These are phyloP conservation scores for Synergus laeviventris DNA, from an alignment of 2,888 invertebrate species.

Conservation along the genomic window DNA sequence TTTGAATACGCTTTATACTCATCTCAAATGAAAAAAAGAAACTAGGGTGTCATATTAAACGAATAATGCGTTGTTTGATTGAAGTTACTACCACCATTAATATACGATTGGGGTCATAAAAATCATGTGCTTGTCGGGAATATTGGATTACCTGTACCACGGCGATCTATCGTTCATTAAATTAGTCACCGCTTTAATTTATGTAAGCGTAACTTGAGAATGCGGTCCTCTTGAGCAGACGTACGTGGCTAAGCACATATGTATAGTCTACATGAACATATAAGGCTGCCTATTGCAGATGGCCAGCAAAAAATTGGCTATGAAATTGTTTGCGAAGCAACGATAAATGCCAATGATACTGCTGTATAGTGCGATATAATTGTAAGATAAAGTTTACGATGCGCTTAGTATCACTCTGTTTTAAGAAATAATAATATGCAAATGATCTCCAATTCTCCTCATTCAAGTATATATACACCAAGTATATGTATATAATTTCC, in stretches of 20 bases:
- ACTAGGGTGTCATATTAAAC: not conserved
- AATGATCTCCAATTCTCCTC: not conserved
- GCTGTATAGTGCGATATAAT: constrained; percentile 55
- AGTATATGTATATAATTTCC: too few species aligned
- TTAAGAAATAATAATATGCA: not conserved
- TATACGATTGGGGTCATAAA: not conserved
- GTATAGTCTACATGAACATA: constrained; percentile 16
- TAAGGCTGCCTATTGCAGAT: constrained; percentile 23
- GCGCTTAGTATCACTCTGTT: constrained; percentile 29
- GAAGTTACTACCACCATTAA: not conserved
- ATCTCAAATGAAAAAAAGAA: too few species aligned
- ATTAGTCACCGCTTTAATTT: constrained; percentile 60
- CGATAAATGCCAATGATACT: constrained; percentile 56
- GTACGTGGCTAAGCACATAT: not conserved
- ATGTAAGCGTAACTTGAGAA: constrained; percentile 56
- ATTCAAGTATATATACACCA: not conserved
- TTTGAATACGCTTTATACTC: too few species aligned
- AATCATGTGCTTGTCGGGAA: constrained; percentile 15
- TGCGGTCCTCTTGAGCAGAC: constrained; percentile 42
- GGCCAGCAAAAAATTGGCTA: constrained; percentile 48
- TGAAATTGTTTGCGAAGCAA: constrained; percentile 55
- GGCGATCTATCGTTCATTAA: constrained; percentile 59
- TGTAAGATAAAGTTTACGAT: constrained; percentile 57
- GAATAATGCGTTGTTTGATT: not conserved
- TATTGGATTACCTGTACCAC: constrained; percentile 59